These are phyloP conservation scores for Mobula hypostoma DNA, from an alignment of 2,113 vertebrate genomes.

Conservation along the genomic window DNA sequence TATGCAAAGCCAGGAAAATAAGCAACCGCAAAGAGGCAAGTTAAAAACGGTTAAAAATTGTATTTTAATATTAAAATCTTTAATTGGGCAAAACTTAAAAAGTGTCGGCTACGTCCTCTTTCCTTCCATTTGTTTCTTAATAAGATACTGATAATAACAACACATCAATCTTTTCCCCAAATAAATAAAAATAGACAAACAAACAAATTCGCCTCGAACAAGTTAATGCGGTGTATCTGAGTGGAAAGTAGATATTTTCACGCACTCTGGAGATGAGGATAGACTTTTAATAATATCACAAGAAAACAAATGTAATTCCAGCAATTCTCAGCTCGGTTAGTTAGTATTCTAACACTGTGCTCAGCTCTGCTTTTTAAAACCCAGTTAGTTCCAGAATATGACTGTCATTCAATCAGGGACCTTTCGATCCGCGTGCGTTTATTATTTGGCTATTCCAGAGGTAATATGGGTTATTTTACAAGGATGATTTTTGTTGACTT, in stretches of 20 bases:
- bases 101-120: background rate
- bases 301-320: slow-evolving; percentile 96
- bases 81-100: slow-evolving; percentile 40
- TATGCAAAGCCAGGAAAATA: slow-evolving; percentile 49
- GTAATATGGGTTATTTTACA: slow-evolving; percentile 53
- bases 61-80: background rate
- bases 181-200: slow-evolving; percentile 95
- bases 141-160: slow-evolving; percentile 86
- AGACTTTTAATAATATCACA: slow-evolving; percentile 97
- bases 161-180: slow-evolving; percentile 89
- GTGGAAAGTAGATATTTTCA: slow-evolving; percentile 98
- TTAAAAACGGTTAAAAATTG: background rate
- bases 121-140: slow-evolving; percentile 43
- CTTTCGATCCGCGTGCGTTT: slow-evolving; percentile 50
- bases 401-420: slow-evolving; percentile 49
- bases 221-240: slow-evolving; percentile 96
- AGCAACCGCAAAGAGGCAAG: slow-evolving; percentile 48
- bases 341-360: slow-evolving; percentile 51
- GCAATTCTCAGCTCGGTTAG: slow-evolving; percentile 38
- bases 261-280: slow-evolving; percentile 87
- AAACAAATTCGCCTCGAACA: slow-evolving; percentile 87
- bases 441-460: slow-evolving; percentile 48
- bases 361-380: slow-evolving; percentile 48
- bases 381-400: slow-evolving; percentile 50
- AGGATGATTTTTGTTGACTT: slow-evolving; percentile 56